phyloP scores from a whole-genome alignment of 2,888 invertebrate species.

The Pyrrhosoma nymphula region DNA sequence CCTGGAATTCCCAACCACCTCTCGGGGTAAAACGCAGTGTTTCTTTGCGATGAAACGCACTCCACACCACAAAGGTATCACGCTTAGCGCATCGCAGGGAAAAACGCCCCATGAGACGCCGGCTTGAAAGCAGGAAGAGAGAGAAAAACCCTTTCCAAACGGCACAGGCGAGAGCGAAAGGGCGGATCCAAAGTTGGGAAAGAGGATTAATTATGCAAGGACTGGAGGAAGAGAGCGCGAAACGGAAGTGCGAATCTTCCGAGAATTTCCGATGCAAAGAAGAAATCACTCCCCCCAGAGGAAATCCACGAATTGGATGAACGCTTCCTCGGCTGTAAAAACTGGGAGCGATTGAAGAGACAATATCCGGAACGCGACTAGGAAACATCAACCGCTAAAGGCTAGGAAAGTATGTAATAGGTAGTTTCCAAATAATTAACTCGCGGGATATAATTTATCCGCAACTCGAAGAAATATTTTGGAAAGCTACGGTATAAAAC shows the following conservation, averaged over 20 bases:
- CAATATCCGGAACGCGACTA: neutral
- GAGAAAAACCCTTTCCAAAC: neutral
- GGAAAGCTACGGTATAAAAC: no score
- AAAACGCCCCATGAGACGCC: no score
- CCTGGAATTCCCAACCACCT: no score
- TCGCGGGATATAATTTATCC: no score
- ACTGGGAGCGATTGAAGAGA: neutral
- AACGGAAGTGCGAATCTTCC: neutral
- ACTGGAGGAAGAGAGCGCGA: neutral
- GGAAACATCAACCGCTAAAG: neutral
- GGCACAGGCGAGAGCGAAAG: neutral
- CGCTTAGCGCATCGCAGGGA: no score
- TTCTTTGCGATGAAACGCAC: no score
- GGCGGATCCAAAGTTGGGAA: neutral
- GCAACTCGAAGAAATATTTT: no score
- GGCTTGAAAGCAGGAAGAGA: no score
- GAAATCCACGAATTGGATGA: neutral
- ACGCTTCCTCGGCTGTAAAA: neutral
- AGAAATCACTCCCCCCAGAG: neutral
- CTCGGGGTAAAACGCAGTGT: no score
- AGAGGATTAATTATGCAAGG: neutral
- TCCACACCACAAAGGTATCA: no score
- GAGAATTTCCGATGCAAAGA: neutral
- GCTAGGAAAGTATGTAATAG: neutral
- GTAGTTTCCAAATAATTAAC: neutral